Evolutionary conservation across 2,113 vertebrate genomes (phyloP).

Genomic region (Cygnus atratus): DNA sequence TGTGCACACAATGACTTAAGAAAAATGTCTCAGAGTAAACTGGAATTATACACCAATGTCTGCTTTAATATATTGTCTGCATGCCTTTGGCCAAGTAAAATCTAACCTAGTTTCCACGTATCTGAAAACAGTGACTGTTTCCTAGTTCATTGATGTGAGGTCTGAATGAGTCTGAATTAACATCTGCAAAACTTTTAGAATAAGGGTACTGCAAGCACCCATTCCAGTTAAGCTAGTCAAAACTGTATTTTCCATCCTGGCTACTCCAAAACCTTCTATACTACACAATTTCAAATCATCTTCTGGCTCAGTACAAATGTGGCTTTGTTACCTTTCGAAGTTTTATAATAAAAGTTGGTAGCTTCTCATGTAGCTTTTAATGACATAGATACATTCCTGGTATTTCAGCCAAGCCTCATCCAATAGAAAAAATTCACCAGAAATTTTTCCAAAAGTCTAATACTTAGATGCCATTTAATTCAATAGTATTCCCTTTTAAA

Average conservation of each 20-base stretch:
- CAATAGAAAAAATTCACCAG: neutral
- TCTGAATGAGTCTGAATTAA: neutral
- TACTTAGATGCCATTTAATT: neutral
- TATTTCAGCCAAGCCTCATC: neutral
- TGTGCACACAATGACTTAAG: neutral
- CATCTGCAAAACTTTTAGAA: neutral
- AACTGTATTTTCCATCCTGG: neutral
- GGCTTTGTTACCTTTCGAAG: neutral
- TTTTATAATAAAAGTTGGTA: neutral
- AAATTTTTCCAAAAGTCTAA: neutral
- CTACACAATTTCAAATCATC: neutral
- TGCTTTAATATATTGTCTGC: neutral
- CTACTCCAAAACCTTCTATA: neutral
- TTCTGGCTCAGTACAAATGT: neutral
- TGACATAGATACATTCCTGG: neutral
- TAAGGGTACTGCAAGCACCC: neutral
- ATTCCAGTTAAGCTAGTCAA: neutral
- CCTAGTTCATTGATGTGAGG: neutral
- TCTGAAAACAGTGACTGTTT: neutral
- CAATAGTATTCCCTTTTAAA: neutral
- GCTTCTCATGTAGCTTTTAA: neutral
- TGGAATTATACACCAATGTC: neutral
- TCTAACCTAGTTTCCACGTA: neutral
- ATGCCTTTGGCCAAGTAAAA: neutral
- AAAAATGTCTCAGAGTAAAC: neutral